Evolutionary conservation across 2,888 invertebrate species (phyloP).

Genomic region (Drosophila meridiana): DNA sequence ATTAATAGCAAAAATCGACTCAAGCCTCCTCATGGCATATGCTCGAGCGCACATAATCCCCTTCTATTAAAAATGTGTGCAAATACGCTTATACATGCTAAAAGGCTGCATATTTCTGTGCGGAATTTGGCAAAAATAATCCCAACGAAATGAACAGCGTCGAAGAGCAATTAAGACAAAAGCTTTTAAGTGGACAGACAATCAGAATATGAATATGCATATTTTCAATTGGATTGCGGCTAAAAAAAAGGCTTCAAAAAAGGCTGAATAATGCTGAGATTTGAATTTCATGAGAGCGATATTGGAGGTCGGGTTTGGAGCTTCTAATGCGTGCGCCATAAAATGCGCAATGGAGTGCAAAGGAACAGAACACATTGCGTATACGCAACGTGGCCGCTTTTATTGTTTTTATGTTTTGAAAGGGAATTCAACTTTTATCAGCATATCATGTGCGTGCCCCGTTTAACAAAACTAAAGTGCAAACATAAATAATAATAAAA

Average conservation of each 20-base stretch:
- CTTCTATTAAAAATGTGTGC: conserved; percentile 48
- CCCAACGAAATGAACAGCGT: conserved; percentile 19
- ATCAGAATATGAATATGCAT: conserved; percentile 64
- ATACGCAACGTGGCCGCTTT: conserved; percentile 23
- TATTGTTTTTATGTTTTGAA: conserved; percentile 27
- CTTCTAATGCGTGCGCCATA: conserved; percentile 37
- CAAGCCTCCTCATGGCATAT: not conserved
- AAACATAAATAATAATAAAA: conserved; percentile 61
- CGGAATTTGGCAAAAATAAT: conserved; percentile 30
- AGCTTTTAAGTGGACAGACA: conserved; percentile 62
- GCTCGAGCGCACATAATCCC: conserved; percentile 43
- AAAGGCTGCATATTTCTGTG: not conserved
- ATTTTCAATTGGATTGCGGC: conserved; percentile 38
- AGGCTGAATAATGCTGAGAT: conserved; percentile 32
- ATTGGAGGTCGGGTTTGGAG: conserved; percentile 25
- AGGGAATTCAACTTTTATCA: conserved; percentile 46
- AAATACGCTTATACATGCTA: conserved; percentile 18
- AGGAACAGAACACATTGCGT: conserved; percentile 37
- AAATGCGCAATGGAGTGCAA: conserved; percentile 59
- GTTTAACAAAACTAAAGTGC: conserved; percentile 51
- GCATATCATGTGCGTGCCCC: conserved; percentile 52
- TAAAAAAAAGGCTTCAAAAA: conserved; percentile 23
- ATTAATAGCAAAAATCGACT: conserved; percentile 2
- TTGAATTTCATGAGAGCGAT: conserved; percentile 42
- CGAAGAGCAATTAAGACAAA: conserved; percentile 63